Conservation (phyloP, 1,140 invertebrate genomes). For the Drosophila kanapiae region DNA sequence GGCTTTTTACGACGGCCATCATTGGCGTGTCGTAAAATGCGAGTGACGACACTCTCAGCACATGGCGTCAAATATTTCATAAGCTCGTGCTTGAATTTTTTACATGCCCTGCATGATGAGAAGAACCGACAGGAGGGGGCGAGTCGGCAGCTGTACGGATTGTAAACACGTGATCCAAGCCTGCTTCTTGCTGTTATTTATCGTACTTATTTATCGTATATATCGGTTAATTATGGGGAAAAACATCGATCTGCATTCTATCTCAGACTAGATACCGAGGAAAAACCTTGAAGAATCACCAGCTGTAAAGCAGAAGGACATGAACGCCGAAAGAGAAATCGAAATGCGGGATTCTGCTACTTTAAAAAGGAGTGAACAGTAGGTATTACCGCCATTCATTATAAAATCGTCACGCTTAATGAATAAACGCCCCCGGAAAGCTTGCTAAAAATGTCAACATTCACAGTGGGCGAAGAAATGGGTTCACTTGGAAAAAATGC, state of each 20-base stretch:
- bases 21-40: conserved; percentile 81
- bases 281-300: conserved; percentile 36
- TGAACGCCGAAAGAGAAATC: neutral
- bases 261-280: neutral
- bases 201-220: too few relatives aligned
- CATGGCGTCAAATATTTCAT: conserved; percentile 81
- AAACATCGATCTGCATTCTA: conserved; percentile 15
- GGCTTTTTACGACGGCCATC: conserved; percentile 71
- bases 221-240: conserved; percentile 39
- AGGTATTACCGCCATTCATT: conserved; percentile 47
- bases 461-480: conserved; percentile 5
- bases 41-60: conserved; percentile 65
- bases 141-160: conserved; percentile 53
- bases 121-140: conserved; percentile 1
- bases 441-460: conserved; percentile 38
- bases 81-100: conserved; percentile 69
- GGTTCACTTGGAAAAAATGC: neutral
- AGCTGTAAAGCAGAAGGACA: neutral
- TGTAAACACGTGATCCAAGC: conserved; percentile 65
- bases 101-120: conserved; percentile 50
- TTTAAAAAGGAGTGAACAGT: neutral
- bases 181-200: conserved; percentile 6
- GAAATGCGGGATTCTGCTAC: neutral
- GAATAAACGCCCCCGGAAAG: conserved; percentile 37
- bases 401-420: conserved; percentile 51